phyloP scores from a whole-genome alignment of 2,797 vertebrate genomes.

The Meriones psammophilus region DNA sequence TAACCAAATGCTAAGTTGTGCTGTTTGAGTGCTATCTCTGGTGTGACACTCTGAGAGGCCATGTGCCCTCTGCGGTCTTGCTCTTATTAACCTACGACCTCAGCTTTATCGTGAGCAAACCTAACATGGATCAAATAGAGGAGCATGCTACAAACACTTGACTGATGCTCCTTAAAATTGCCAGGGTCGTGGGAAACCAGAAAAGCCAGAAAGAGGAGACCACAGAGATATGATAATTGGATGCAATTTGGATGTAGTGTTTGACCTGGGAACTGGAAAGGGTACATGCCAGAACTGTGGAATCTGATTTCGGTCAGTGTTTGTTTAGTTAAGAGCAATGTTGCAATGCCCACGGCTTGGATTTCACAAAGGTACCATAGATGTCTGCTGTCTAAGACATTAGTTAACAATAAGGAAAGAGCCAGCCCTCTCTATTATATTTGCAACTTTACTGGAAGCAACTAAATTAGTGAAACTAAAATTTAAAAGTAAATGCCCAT shows the following conservation, averaged over 20 bases:
- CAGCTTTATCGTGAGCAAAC: not conserved
- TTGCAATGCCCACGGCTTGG: not conserved
- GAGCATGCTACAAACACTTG: not conserved
- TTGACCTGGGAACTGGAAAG: not conserved
- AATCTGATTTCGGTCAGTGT: not conserved
- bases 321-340: not conserved
- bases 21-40: fast-evolving
- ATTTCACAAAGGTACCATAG: not conserved
- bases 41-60: not conserved
- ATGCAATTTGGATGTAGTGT: no score
- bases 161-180: not conserved
- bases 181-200: not conserved
- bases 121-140: not conserved
- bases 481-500: not conserved
- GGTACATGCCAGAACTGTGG: not conserved
- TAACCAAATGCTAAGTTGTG: not conserved
- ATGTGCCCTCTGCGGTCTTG: not conserved
- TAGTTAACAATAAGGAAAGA: not conserved
- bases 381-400: not conserved
- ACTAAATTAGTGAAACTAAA: not conserved
- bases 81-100: not conserved
- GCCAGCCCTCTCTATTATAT: not conserved
- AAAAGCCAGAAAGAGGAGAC: not conserved
- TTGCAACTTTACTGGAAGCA: not conserved
- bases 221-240: not conserved